Evolutionary conservation across 2,113 vertebrate species (phyloP).

Genomic region (Narcine bancroftii): DNA sequence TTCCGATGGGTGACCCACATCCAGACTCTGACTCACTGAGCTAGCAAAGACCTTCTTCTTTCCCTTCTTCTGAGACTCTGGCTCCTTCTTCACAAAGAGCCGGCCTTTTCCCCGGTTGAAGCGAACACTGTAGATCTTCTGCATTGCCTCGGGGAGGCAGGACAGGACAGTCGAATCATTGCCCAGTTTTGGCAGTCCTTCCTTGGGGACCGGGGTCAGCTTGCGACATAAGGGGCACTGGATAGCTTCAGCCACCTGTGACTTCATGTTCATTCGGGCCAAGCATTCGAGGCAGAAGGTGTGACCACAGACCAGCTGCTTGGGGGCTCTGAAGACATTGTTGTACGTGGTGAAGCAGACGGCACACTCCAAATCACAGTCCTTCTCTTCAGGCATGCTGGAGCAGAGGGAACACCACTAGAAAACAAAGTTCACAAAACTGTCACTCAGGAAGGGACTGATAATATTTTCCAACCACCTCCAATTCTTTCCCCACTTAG

Average conservation of each 20-base stretch:
- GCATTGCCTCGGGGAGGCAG: constrained; percentile 60
- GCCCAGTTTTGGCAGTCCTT: constrained; percentile 56
- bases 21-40: constrained; percentile 45
- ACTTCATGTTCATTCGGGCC: constrained; percentile 64
- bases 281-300: constrained; percentile 73
- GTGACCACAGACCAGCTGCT: constrained; percentile 62
- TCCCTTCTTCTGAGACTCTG: neutral
- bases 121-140: constrained; percentile 62
- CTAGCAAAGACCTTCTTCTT: constrained; percentile 27
- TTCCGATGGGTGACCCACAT: constrained; percentile 51
- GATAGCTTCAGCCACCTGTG: constrained; percentile 51
- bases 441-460: neutral
- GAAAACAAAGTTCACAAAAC: neutral
- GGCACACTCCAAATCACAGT: constrained; percentile 61
- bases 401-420: no score
- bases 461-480: neutral
- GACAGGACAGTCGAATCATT: constrained; percentile 56
- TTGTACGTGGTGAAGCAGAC: constrained; percentile 68
- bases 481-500: neutral
- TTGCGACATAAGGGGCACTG: constrained; percentile 64
- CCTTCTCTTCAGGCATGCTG: neutral
- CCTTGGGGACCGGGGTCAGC: constrained; percentile 53
- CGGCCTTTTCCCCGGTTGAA: constrained; percentile 57
- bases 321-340: constrained; percentile 67
- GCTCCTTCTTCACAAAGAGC: constrained; percentile 57